phyloP scores from a whole-genome alignment of 2,113 vertebrate species.

The Aldabrachelys gigantea region DNA sequence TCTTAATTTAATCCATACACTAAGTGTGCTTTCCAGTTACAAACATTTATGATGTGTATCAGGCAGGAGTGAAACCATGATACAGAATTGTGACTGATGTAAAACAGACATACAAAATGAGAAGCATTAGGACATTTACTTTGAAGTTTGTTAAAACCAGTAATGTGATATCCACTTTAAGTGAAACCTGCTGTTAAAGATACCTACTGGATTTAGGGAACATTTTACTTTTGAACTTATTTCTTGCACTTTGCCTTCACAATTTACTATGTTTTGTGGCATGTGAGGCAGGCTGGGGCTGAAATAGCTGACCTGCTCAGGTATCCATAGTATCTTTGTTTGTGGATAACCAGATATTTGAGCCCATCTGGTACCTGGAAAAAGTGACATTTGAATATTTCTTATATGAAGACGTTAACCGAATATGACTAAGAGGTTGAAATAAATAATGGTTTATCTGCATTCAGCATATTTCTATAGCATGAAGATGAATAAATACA shows the following conservation, averaged over 20 bases:
- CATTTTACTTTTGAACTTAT: constrained; percentile 70
- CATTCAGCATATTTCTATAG: background rate
- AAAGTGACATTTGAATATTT: background rate
- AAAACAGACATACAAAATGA: constrained; percentile 87
- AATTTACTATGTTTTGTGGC: constrained; percentile 33
- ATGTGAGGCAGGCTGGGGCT: background rate
- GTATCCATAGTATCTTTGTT: background rate
- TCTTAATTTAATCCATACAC: constrained; percentile 85
- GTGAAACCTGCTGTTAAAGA: constrained; percentile 94
- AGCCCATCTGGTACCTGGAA: background rate
- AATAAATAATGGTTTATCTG: background rate
- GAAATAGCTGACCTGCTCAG: background rate
- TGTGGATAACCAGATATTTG: background rate
- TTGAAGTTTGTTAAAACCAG: constrained; percentile 96
- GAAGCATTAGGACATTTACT: constrained; percentile 87
- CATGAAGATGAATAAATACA: background rate
- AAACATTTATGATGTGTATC: constrained; percentile 84
- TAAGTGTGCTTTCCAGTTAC: constrained; percentile 77
- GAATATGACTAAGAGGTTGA: background rate
- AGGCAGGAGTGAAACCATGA: constrained; percentile 79
- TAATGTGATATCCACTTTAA: constrained; percentile 97
- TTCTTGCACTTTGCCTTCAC: constrained; percentile 59
- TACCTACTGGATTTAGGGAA: constrained; percentile 80
- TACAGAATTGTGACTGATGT: constrained; percentile 90
- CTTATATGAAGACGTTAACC: background rate